These are phyloP conservation scores for Lasioglossum leucozonium DNA, from an alignment of 2,888 invertebrate species.

Conservation along the genomic window DNA sequence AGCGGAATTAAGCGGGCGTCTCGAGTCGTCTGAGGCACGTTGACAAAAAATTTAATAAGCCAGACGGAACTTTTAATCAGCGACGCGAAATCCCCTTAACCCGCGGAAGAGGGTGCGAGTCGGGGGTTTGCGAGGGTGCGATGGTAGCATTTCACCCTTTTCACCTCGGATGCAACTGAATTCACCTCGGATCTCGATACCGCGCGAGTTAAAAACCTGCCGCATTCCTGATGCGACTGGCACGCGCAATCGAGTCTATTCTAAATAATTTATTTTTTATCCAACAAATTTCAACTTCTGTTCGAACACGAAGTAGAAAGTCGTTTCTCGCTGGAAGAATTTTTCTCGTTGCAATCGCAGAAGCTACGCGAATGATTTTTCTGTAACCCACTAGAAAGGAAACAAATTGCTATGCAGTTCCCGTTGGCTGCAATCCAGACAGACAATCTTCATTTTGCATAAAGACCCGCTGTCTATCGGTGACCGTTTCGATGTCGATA, in stretches of 20 bases:
- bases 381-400: not conserved
- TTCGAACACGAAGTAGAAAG: not conserved
- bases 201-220: conserved; percentile 57
- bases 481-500: not conserved
- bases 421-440: not conserved
- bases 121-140: not conserved
- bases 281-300: not conserved
- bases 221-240: not conserved
- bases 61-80: conserved; percentile 16
- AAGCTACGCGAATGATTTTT: no score
- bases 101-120: conserved; percentile 2
- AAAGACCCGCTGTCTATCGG: not conserved
- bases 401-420: not conserved
- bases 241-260: not conserved
- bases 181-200: not conserved
- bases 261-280: no score
- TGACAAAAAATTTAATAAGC: conserved; percentile 11
- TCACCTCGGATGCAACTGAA: not conserved
- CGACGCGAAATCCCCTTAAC: conserved; percentile 9
- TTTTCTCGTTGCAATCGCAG: no score
- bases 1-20: conserved; percentile 1
- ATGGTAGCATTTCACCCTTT: not conserved
- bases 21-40: not conserved
- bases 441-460: not conserved
- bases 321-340: no score